These are phyloP conservation scores for Myotis brandtii DNA, from an alignment of 2,113 vertebrate species.

Conservation along the genomic window DNA sequence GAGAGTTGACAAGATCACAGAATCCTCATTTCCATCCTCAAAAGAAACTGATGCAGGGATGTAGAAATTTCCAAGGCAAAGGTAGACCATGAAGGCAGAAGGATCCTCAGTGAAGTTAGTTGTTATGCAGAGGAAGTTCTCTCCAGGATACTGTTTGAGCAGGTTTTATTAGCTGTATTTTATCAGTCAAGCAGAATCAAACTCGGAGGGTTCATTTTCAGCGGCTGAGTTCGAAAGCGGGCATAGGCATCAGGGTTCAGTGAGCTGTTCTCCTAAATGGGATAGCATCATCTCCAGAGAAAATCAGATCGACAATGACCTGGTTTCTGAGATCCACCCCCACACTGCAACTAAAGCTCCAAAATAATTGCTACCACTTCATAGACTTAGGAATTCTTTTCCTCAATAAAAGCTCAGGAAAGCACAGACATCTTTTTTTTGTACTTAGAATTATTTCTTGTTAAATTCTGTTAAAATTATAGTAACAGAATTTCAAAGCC, in stretches of 20 bases:
- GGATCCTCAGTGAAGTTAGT: not conserved
- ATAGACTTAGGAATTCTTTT: constrained; percentile 7
- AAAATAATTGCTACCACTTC: constrained; percentile 60
- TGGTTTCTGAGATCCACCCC: constrained; percentile 68
- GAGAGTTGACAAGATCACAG: not conserved
- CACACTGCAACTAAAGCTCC: constrained; percentile 55
- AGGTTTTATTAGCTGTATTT: not conserved
- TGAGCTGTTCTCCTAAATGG: constrained; percentile 20
- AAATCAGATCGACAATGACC: constrained; percentile 53
- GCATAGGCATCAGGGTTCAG: not conserved
- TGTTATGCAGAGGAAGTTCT: not conserved
- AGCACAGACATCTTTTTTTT: not conserved
- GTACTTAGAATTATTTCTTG: constrained; percentile 12
- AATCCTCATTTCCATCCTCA: not conserved
- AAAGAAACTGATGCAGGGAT: not conserved
- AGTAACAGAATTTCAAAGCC: constrained; percentile 1
- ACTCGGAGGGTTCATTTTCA: constrained; percentile 45
- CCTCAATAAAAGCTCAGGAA: constrained; percentile 34
- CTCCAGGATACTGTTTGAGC: not conserved
- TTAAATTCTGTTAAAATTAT: constrained; percentile 37
- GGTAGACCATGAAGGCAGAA: not conserved
- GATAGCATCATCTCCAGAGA: constrained; percentile 39
- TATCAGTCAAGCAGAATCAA: constrained; percentile 18
- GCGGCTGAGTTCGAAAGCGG: constrained; percentile 28
- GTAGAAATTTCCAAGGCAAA: not conserved